Conservation (phyloP, 2,888 invertebrate species). For the Campoplex nolae region DNA sequence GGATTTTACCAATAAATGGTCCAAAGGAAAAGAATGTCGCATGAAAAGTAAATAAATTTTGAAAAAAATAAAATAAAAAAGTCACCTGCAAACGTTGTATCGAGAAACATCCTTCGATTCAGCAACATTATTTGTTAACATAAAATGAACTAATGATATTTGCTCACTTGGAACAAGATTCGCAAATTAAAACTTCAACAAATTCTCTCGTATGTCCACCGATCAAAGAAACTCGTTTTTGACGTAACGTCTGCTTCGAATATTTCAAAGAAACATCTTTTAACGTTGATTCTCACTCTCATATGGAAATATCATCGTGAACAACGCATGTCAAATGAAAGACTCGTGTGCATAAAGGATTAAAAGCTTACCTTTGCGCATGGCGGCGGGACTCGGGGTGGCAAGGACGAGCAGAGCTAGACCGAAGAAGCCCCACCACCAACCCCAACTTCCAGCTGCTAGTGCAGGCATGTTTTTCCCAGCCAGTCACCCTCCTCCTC, state of each 20-base stretch:
- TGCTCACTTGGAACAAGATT: neutral
- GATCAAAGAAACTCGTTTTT: neutral
- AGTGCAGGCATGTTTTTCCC: conserved; percentile 72
- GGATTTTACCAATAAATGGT: neutral
- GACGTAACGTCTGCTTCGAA: neutral
- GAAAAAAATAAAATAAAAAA: neutral
- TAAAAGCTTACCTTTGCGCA: conserved; percentile 81
- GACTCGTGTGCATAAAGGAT: conserved; percentile 56
- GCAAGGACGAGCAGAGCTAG: conserved; percentile 80
- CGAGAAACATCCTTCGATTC: neutral
- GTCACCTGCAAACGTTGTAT: neutral
- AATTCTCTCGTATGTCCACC: neutral
- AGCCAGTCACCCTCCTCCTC: conserved; percentile 49
- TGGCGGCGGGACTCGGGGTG: conserved; percentile 82
- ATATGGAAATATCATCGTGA: neutral
- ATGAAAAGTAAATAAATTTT: neutral
- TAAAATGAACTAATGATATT: neutral
- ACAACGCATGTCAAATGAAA: conserved; percentile 63
- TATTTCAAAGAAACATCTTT: neutral
- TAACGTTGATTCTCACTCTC: neutral
- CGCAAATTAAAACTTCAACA: neutral
- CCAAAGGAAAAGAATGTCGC: no score
- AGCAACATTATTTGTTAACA: neutral
- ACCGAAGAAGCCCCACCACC: conserved; percentile 79
- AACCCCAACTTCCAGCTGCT: conserved; percentile 74